phyloP scores from a whole-genome alignment of 2,888 invertebrate genomes.

The Clepsis dumicolana region DNA sequence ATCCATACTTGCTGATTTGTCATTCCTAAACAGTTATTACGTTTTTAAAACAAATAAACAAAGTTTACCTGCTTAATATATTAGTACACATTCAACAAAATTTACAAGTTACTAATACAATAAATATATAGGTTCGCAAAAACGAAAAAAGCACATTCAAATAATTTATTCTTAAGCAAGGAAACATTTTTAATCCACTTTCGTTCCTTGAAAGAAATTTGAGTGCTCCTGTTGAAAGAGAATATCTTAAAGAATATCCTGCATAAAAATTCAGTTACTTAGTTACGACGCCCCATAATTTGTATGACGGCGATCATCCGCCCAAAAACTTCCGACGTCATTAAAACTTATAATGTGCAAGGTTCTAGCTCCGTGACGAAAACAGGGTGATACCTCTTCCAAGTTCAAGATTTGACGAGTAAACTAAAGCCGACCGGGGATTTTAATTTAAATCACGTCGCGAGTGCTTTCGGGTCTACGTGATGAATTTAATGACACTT shows the following conservation, averaged over 20 bases:
- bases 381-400: constrained; percentile 47
- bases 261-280: constrained; percentile 54
- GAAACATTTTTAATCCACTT: constrained; percentile 62
- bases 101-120: constrained; percentile 17
- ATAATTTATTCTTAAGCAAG: constrained; percentile 64
- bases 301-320: constrained; percentile 63
- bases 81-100: not conserved
- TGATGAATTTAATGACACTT: constrained; percentile 35
- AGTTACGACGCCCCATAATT: constrained; percentile 55
- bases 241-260: constrained; percentile 55
- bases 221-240: constrained; percentile 55
- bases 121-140: constrained; percentile 44
- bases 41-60: too few relatives aligned
- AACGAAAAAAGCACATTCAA: constrained; percentile 57
- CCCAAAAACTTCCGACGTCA: constrained; percentile 59
- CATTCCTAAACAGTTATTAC: too few relatives aligned
- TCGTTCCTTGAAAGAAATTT: constrained; percentile 50
- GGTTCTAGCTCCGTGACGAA: constrained; percentile 50
- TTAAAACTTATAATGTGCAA: constrained; percentile 62
- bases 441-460: constrained; percentile 43
- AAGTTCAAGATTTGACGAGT: constrained; percentile 28
- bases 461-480: constrained; percentile 14
- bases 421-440: constrained; percentile 25
- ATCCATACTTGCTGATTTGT: too few relatives aligned
- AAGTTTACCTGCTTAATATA: too few relatives aligned